Percentiles rank a stretch among this genome's conserved stretches.
Conservation (phyloP, 2,797 vertebrate species). For the Mormyrops boulengeri region DNA sequence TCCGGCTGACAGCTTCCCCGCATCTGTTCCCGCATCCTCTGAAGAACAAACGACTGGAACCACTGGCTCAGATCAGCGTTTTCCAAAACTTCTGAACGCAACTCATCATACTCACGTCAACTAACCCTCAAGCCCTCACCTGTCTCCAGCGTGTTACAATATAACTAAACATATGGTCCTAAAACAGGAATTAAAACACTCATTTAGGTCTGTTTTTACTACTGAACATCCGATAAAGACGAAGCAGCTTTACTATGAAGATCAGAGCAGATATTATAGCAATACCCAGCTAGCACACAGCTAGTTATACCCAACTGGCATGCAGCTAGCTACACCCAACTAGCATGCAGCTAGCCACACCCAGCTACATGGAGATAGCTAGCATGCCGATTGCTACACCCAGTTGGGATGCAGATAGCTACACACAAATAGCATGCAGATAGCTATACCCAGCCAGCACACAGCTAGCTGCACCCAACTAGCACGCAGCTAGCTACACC, state of each 20-base stretch:
- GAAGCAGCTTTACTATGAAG: neutral
- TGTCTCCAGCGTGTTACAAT: neutral
- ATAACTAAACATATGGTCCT: neutral
- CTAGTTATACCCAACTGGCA: no score
- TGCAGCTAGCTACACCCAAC: neutral
- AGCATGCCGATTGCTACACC: neutral
- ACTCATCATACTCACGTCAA: neutral
- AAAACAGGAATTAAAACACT: neutral
- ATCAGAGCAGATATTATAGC: neutral
- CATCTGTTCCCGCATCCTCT: neutral
- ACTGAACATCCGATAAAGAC: neutral
- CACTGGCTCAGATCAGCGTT: slow-evolving; percentile 1
- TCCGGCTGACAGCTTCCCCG: neutral
- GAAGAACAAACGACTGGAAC: neutral
- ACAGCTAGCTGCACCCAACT: neutral
- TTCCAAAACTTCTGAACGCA: neutral
- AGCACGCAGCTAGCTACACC: neutral
- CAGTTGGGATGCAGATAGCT: neutral
- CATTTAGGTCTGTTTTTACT: neutral
- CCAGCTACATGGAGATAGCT: neutral
- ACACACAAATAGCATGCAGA: neutral
- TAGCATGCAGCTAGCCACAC: neutral
- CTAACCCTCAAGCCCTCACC: slow-evolving; percentile 4
- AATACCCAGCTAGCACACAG: neutral
- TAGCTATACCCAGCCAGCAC: neutral